A percentile compares a stretch with the other conserved stretches of the same genome.
Conservation (phyloP, 2,113 vertebrate genomes). For the Mugil cephalus region DNA sequence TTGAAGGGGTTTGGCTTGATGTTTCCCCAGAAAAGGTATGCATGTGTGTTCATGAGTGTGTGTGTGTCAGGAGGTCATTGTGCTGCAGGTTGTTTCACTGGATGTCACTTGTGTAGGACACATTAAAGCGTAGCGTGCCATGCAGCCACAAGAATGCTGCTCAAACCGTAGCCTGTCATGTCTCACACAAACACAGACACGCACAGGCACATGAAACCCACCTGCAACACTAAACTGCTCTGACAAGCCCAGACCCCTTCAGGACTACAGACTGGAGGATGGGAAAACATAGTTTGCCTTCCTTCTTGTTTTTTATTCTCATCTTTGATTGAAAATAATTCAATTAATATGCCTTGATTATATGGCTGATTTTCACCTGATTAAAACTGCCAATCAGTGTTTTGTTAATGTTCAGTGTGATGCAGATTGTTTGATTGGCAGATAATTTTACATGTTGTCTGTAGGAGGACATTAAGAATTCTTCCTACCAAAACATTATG, state of each 20-base stretch:
- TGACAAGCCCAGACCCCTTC: slow-evolving; percentile 56
- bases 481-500: neutral
- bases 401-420: neutral
- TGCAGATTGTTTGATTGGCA: neutral
- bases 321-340: neutral
- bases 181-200: neutral
- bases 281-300: neutral
- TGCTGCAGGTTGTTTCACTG: neutral
- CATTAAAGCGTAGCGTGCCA: too few relatives aligned
- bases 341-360: too few relatives aligned
- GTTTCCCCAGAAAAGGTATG: too few relatives aligned
- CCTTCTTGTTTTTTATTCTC: neutral
- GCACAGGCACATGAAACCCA: slow-evolving; percentile 1
- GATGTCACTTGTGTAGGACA: neutral
- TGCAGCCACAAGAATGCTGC: slow-evolving; percentile 10
- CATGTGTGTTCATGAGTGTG: neutral
- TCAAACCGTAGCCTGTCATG: neutral
- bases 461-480: neutral
- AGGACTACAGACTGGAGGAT: slow-evolving; percentile 21
- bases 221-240: slow-evolving; percentile 38
- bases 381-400: slow-evolving; percentile 6
- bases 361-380: neutral
- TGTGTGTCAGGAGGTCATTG: neutral
- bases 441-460: neutral
- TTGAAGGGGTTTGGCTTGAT: neutral